Evolutionary conservation across 2,797 vertebrate species (phyloP).

Genomic region (Chiroxiphia lanceolata): DNA sequence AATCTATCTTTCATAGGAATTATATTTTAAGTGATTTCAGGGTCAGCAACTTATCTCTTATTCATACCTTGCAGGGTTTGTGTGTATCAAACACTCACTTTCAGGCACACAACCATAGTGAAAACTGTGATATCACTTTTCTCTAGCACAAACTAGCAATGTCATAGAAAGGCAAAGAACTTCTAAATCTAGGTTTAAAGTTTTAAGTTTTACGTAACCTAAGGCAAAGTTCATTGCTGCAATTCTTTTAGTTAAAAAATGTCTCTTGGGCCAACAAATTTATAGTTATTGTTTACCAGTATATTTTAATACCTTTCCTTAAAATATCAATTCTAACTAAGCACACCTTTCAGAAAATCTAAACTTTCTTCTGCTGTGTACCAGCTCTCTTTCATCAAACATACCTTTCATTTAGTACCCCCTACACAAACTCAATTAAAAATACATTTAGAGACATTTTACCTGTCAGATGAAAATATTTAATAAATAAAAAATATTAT

Average conservation of each 20-base stretch:
- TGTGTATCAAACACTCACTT: background rate
- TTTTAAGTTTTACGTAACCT: constrained; percentile 47
- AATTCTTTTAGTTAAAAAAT: constrained; percentile 60
- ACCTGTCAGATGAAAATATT: background rate
- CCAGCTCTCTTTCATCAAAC: background rate
- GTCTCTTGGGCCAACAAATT: constrained; percentile 22
- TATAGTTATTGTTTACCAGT: constrained; percentile 4
- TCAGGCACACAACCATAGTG: background rate
- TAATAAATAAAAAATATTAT: background rate
- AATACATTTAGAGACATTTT: background rate
- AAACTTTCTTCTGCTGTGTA: background rate
- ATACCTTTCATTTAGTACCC: background rate
- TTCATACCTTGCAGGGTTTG: background rate
- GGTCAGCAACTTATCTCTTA: background rate
- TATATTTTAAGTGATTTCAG: background rate
- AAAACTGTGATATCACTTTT: background rate
- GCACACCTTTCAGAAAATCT: background rate
- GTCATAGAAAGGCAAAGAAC: background rate
- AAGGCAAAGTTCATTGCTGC: constrained; percentile 37
- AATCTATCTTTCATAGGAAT: background rate
- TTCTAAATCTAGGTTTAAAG: constrained; percentile 6
- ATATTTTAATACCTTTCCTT: background rate
- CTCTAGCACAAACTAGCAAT: background rate
- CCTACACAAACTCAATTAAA: background rate
- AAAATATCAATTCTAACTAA: constrained; percentile 9